Evolutionary conservation across 2,888 invertebrate genomes (phyloP).

Genomic region (Orthosia gothica): DNA sequence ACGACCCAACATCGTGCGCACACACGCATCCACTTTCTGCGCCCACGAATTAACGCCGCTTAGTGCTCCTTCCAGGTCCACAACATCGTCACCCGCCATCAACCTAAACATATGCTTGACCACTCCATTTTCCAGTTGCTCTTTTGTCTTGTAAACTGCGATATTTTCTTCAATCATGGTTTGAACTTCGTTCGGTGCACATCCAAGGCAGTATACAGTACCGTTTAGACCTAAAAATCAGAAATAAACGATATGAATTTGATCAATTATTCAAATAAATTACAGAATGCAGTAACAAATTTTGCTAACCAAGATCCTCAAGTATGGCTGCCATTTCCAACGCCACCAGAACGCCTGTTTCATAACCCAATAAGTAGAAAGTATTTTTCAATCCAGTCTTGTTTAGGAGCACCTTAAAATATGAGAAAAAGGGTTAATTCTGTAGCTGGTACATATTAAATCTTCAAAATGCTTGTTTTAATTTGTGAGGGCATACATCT

Average conservation of each 20-base stretch:
- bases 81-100: slow-evolving; percentile 62
- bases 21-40: slow-evolving; percentile 71
- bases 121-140: slow-evolving; percentile 69
- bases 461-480: background rate
- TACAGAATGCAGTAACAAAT: background rate
- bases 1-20: slow-evolving; percentile 67
- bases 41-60: slow-evolving; percentile 63
- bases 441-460: background rate
- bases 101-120: slow-evolving; percentile 71
- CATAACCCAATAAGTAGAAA: slow-evolving; percentile 80
- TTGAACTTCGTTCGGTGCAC: slow-evolving; percentile 73
- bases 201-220: slow-evolving; percentile 79
- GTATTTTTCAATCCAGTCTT: slow-evolving; percentile 63
- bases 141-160: slow-evolving; percentile 56
- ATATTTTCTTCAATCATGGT: slow-evolving; percentile 64
- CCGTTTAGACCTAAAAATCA: slow-evolving; percentile 74
- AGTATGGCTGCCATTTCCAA: slow-evolving; percentile 80
- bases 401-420: slow-evolving; percentile 49
- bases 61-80: slow-evolving; percentile 59
- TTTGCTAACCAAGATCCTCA: slow-evolving; percentile 75
- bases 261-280: too few relatives aligned
- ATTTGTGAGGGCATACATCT: slow-evolving; percentile 63
- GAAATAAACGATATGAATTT: background rate
- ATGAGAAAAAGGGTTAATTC: background rate
- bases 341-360: slow-evolving; percentile 76